Evolutionary conservation across 2,113 vertebrate species (phyloP).

Genomic region (Cyanoderma ruficeps): DNA sequence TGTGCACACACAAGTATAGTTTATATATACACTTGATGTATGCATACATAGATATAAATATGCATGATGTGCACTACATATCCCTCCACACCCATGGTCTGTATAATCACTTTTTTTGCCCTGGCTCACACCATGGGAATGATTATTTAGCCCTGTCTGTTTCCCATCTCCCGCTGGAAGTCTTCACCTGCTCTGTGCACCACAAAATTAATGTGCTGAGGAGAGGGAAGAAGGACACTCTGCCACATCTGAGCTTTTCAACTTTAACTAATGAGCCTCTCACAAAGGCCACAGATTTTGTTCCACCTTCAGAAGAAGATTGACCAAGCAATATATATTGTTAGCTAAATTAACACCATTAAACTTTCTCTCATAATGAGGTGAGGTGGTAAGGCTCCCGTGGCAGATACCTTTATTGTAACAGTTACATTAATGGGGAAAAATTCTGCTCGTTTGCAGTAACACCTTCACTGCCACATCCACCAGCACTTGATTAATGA

Average conservation of each 20-base stretch:
- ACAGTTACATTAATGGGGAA: neutral
- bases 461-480: slow-evolving; percentile 30
- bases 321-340: neutral
- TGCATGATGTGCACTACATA: fast-evolving
- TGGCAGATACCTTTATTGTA: neutral
- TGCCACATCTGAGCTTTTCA: neutral
- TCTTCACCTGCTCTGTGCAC: neutral
- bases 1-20: neutral
- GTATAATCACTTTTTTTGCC: neutral
- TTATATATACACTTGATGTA: neutral
- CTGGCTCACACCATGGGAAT: neutral
- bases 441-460: slow-evolving; percentile 26
- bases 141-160: neutral
- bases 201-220: fast-evolving
- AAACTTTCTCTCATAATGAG: slow-evolving; percentile 11
- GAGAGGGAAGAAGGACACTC: neutral
- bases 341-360: neutral
- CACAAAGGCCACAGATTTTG: neutral
- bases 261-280: neutral
- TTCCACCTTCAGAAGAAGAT: neutral
- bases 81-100: neutral
- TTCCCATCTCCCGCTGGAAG: neutral
- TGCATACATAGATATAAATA: neutral
- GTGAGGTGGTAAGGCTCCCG: neutral
- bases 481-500: neutral